phyloP scores from a whole-genome alignment of 2,113 vertebrate genomes.

The Albula glossodonta region DNA sequence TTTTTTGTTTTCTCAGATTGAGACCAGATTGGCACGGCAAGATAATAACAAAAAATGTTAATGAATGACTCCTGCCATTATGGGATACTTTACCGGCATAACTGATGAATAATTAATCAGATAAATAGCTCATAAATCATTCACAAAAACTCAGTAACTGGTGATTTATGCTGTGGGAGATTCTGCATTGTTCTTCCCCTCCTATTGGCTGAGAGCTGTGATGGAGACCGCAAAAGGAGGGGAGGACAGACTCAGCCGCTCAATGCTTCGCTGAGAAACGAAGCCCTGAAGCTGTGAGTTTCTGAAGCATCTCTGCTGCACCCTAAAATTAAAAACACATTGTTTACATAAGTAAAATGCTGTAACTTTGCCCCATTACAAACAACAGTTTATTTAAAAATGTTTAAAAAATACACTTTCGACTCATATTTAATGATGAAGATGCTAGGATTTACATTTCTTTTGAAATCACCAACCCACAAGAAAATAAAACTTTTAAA shows the following conservation, averaged over 20 bases:
- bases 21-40: conserved; percentile 12
- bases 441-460: conserved; percentile 12
- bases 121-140: background rate
- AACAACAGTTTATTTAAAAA: background rate
- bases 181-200: background rate
- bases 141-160: background rate
- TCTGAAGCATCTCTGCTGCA: conserved; percentile 36
- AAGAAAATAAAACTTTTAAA: background rate
- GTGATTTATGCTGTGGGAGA: background rate
- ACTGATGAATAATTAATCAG: conserved; percentile 26
- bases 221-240: background rate
- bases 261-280: conserved; percentile 18
- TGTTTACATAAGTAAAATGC: background rate
- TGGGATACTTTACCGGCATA: background rate
- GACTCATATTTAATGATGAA: conserved; percentile 37
- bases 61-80: conserved; percentile 17
- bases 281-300: conserved; percentile 29
- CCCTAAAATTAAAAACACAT: conserved; percentile 33
- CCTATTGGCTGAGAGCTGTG: background rate
- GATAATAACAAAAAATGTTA: conserved; percentile 33
- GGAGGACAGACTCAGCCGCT: conserved; percentile 18
- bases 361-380: background rate
- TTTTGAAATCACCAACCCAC: too few species aligned
- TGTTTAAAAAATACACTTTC: background rate
- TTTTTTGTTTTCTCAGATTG: conserved; percentile 28